Evolutionary conservation across 2,797 vertebrate genomes (phyloP).

Genomic region (Schizopygopsis malacanthus): DNA sequence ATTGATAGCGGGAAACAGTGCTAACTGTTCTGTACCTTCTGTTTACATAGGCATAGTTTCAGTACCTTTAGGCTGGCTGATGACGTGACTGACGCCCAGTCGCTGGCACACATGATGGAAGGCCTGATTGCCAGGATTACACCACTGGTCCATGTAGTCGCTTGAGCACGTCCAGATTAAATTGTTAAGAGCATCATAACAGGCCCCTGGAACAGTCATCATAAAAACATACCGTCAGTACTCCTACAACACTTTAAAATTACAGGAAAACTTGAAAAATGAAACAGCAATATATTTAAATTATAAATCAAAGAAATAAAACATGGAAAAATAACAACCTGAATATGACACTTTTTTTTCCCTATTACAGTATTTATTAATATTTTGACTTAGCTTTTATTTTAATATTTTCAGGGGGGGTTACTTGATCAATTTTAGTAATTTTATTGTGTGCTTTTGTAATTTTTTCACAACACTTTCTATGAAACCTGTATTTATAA

Average conservation of each 20-base stretch:
- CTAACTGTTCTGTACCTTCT: too few species aligned
- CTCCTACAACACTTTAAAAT: background rate
- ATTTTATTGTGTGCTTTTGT: too few species aligned
- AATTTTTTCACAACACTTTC: too few species aligned
- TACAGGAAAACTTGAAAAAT: background rate
- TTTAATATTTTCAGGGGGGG: too few species aligned
- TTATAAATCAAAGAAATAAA: too few species aligned
- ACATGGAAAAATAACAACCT: too few species aligned
- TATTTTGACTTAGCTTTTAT: too few species aligned
- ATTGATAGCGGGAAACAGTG: background rate
- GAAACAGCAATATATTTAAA: too few species aligned
- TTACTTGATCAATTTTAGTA: too few species aligned
- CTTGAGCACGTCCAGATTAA: constrained; percentile 99
- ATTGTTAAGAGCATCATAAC: constrained; percentile 96
- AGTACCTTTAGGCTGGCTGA: constrained; percentile 92
- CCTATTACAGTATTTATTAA: too few species aligned
- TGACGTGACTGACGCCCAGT: constrained; percentile 93
- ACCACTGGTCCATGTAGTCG: constrained; percentile 99
- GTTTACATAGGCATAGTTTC: background rate
- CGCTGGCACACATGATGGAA: constrained; percentile 98
- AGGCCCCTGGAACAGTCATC: constrained; percentile 82
- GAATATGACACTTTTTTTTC: too few species aligned
- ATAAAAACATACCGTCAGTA: background rate
- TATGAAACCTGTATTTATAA: too few species aligned
- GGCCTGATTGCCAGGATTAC: constrained; percentile 97